phyloP scores from a whole-genome alignment of 2,888 invertebrate species.

The Drosophila robusta region DNA sequence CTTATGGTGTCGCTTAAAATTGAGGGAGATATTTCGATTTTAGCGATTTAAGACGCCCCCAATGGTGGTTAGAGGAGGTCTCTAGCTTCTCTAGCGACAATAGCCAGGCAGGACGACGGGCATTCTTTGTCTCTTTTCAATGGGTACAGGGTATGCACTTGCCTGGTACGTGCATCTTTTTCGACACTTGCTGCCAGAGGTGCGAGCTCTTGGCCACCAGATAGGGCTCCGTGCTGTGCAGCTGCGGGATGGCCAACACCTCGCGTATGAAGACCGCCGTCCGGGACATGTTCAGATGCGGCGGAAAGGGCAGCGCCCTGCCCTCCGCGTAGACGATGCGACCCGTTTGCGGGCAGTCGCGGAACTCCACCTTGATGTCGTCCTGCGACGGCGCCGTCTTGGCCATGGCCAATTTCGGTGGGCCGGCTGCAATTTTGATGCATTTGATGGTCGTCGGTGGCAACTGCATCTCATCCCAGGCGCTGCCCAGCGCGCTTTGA shows the following conservation, averaged over 20 bases:
- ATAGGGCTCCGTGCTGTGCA: conserved; percentile 55
- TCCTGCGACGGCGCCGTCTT: neutral
- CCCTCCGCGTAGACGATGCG: conserved; percentile 40
- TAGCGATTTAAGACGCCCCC: too few species aligned
- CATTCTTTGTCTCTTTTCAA: neutral
- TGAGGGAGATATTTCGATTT: too few species aligned
- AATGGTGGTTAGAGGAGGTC: too few species aligned
- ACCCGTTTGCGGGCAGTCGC: conserved; percentile 34
- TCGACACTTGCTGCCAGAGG: conserved; percentile 65
- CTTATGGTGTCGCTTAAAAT: too few species aligned
- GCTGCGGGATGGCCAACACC: conserved; percentile 69
- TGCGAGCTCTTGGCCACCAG: conserved; percentile 12
- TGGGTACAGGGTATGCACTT: conserved; percentile 6
- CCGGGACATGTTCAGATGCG: conserved; percentile 49
- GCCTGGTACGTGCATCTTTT: conserved; percentile 65
- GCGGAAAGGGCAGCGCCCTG: neutral
- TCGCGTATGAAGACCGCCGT: conserved; percentile 68
- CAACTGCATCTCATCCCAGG: neutral
- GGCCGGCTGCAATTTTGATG: neutral
- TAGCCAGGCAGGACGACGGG: too few species aligned
- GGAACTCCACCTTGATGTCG: conserved; percentile 57
- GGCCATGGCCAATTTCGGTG: neutral
- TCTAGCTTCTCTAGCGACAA: too few species aligned
- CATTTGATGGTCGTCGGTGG: neutral
- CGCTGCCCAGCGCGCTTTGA: neutral